A percentile compares a stretch with the other conserved stretches of the same genome.
Evolutionary conservation across 2,113 vertebrate species (phyloP).

Genomic region (Brachypteracias leptosomus): DNA sequence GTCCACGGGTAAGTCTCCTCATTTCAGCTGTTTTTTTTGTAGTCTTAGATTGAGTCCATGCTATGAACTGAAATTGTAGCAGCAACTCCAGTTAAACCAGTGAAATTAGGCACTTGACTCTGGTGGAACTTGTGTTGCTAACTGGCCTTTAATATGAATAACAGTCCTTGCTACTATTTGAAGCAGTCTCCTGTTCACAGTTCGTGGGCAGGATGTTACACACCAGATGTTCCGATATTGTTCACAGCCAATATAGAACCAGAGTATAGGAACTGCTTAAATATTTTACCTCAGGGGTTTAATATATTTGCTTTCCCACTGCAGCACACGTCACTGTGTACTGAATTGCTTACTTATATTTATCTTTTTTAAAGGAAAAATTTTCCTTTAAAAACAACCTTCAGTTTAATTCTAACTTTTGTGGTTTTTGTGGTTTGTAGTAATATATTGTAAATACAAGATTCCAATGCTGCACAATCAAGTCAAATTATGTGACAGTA

Average conservation of each 20-base stretch:
- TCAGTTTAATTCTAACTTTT: background rate
- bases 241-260: background rate
- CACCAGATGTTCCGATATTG: background rate
- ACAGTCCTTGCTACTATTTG: background rate
- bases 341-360: background rate
- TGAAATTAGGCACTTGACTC: background rate
- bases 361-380: background rate
- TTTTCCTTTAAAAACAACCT: background rate
- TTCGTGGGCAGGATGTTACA: background rate
- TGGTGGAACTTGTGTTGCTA: background rate
- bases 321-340: background rate
- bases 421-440: background rate
- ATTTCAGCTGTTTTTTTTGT: background rate
- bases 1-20: constrained; percentile 83
- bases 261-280: background rate
- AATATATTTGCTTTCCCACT: background rate
- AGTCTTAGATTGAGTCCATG: background rate
- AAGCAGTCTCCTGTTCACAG: background rate
- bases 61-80: background rate
- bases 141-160: background rate
- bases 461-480: background rate
- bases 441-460: background rate
- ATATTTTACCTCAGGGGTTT: background rate
- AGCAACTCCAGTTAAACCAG: background rate
- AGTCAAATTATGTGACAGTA: background rate